Evolutionary conservation across 2,888 invertebrate genomes (phyloP), one percentile per base, ranked within the genome.

Genomic region (Chymomyza procnemis): DNA sequence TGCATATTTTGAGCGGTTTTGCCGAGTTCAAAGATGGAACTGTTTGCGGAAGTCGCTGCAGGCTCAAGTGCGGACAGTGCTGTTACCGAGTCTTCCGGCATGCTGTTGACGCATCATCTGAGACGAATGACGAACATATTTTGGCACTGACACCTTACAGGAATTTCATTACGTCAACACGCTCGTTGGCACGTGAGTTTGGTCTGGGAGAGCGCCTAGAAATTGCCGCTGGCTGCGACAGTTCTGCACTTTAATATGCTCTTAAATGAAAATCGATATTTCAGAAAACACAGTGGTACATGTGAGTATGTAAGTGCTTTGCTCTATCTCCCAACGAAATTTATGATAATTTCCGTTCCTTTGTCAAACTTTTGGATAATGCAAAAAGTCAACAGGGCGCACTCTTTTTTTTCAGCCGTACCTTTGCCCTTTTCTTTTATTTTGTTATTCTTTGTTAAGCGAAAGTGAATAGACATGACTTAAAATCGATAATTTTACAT

Each of bases 261-360:
- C 73, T 58, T 81, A 79, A 79, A 79, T 79, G 82, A 79, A 81
- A 79, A 79, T 79, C 79, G 71, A 79, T 79, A 79, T 71, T 74
- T 77, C 79, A 79, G 74, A 81, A 74, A 79, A 71, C 48, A 66
- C 50, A 52, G 71, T 61, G 62, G 60, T 56, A 47, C 54, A 47
- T 46, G 47, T 69, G 48, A 60, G 16, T 34, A 9, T 55, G 48
- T 47, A 21, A 55, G 41, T 46, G 54, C 52, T 14, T 61, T 54
- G 61, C 60, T 66, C 66, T 74, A 64, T 66, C 70, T 60, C n/a
- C n/a, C n/a, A 63, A 64, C 50, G 59, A 76, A 81, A 76, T 71
- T 76, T 79, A 76, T 76, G 79, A 79, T 73, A 81, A 79, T 81
- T 81, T 79, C 79, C 79, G 72, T 72, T 69, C 66, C 71, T 81